Percentiles rank a stretch among this genome's conserved stretches.
These are phyloP conservation scores for Pogonus chalceus DNA, from an alignment of 1,140 invertebrate genomes.

Conservation along the genomic window DNA sequence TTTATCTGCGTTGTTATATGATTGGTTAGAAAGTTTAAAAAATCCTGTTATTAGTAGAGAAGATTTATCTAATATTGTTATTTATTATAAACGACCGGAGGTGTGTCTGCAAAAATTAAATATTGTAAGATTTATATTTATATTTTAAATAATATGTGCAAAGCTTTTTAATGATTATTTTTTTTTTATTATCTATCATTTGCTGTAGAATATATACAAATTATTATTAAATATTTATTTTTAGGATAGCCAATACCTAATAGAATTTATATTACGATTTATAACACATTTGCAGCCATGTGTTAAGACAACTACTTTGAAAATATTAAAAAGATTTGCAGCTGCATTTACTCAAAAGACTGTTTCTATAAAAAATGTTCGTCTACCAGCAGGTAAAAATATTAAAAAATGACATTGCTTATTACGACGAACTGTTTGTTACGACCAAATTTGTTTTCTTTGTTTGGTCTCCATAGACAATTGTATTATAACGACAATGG, in stretches of 20 bases:
- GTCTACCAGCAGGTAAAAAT: slow-evolving; percentile 1
- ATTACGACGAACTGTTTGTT: too few relatives aligned
- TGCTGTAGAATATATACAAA: too few relatives aligned
- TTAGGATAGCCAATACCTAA: background rate
- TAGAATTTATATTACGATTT: background rate
- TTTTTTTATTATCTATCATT: background rate
- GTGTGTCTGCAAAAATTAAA: slow-evolving; percentile 52
- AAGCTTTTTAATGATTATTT: background rate
- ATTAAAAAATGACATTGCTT: too few relatives aligned
- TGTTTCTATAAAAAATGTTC: background rate
- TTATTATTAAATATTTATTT: too few relatives aligned
- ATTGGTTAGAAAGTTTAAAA: slow-evolving; percentile 62
- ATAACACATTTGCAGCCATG: background rate
- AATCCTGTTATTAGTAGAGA: slow-evolving; percentile 54
- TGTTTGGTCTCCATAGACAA: too few relatives aligned
- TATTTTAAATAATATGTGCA: background rate
- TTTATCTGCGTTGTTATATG: slow-evolving; percentile 50
- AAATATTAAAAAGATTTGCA: background rate
- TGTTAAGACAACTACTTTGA: background rate
- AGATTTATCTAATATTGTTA: slow-evolving; percentile 57
- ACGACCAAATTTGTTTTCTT: too few relatives aligned
- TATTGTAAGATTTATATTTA: slow-evolving; percentile 37
- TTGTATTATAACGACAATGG: too few relatives aligned
- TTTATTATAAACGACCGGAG: slow-evolving; percentile 43
- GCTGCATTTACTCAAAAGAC: background rate